Evolutionary conservation across 1,140 invertebrate genomes (phyloP).

Genomic region (Amyelois transitella): DNA sequence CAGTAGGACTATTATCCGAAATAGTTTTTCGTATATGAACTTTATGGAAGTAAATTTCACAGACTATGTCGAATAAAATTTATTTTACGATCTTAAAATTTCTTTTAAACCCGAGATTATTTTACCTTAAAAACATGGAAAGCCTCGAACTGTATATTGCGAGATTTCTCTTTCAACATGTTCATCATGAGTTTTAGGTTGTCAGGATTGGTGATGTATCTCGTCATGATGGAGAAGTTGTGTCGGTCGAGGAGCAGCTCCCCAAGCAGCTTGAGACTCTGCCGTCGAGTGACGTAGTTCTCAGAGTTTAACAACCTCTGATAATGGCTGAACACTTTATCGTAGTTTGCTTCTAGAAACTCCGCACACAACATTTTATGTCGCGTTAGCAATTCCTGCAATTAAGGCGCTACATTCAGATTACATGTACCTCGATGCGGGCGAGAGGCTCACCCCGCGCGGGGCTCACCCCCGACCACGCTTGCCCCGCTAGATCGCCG

Average conservation of each 20-base stretch:
- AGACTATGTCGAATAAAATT: too few species aligned
- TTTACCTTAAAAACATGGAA: conserved; percentile 99
- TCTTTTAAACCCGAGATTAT: too few species aligned
- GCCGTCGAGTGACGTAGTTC: conserved; percentile 98
- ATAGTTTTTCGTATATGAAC: too few species aligned
- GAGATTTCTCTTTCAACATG: conserved; percentile 99
- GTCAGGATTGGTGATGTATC: conserved; percentile 99
- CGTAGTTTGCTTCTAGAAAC: conserved; percentile 99
- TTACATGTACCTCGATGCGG: too few species aligned
- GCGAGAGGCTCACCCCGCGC: too few species aligned
- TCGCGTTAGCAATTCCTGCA: conserved; percentile 97
- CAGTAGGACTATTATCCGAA: too few species aligned
- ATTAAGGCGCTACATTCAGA: conserved; percentile 17
- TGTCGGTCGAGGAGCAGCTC: conserved; percentile 98
- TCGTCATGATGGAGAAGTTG: conserved; percentile 99
- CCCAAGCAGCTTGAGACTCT: conserved; percentile 97
- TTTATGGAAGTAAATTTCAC: too few species aligned
- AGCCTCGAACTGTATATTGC: conserved; percentile 99
- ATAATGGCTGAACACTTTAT: conserved; percentile 98
- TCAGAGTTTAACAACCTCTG: conserved; percentile 98
- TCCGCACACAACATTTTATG: conserved; percentile 99
- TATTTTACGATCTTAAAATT: too few species aligned
- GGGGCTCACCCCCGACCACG: too few species aligned
- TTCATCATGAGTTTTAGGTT: conserved; percentile 99
- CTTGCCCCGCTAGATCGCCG: too few species aligned